These are phyloP conservation scores for Ficedula albicollis DNA, from an alignment of 2,797 vertebrate species.

Conservation along the genomic window DNA sequence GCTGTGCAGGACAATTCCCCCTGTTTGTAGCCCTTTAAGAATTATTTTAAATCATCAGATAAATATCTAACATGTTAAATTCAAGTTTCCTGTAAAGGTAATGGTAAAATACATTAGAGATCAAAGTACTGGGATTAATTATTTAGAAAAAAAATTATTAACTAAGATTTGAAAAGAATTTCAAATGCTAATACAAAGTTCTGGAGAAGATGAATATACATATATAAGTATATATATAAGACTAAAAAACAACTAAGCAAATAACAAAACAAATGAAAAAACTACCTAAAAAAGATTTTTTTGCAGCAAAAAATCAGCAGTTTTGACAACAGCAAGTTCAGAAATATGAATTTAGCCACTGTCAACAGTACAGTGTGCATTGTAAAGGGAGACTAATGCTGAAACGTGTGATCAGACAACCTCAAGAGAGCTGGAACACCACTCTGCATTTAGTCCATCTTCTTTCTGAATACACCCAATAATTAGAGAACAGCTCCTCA, in stretches of 20 bases:
- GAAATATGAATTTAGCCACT: background rate
- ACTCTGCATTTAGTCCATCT: conserved; percentile 28
- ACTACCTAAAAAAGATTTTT: background rate
- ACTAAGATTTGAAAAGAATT: background rate
- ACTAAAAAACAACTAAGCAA: background rate
- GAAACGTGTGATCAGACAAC: background rate
- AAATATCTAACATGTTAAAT: background rate
- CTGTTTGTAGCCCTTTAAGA: background rate
- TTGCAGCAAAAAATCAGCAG: background rate
- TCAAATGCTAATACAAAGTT: background rate
- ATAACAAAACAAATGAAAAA: rapidly evolving
- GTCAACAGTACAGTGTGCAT: background rate
- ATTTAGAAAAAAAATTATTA: background rate
- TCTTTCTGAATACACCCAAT: conserved; percentile 64
- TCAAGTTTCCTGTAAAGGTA: background rate
- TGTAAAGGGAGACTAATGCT: background rate
- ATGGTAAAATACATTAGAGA: background rate
- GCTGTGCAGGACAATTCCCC: background rate
- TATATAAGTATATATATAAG: background rate
- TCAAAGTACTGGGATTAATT: background rate
- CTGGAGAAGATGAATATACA: background rate
- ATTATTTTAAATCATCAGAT: background rate
- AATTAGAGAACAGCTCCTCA: conserved; percentile 70
- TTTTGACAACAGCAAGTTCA: background rate
- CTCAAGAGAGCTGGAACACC: conserved; percentile 36